phyloP scores from a whole-genome alignment of 2,797 vertebrate genomes.

The Hemibagrus guttatus region DNA sequence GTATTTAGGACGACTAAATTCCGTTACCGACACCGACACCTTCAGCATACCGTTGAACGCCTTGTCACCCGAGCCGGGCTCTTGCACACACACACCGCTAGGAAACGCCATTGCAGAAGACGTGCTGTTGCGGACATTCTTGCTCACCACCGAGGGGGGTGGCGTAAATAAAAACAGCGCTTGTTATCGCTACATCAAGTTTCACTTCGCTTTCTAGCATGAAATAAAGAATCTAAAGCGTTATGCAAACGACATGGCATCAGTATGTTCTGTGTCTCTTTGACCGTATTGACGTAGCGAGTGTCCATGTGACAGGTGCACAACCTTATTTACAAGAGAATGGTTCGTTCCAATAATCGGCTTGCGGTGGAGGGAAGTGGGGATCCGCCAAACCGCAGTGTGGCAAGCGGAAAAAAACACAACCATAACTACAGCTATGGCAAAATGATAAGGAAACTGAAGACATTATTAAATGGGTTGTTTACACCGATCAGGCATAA shows the following conservation, averaged over 20 bases:
- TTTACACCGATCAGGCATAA: background rate
- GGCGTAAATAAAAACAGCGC: conserved; percentile 49
- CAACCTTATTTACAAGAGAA: conserved; percentile 66
- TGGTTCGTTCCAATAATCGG: conserved; percentile 78
- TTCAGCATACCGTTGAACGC: conserved; percentile 63
- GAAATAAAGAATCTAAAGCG: background rate
- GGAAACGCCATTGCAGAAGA: conserved; percentile 75
- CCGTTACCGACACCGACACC: conserved; percentile 53
- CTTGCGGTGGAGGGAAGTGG: conserved; percentile 49
- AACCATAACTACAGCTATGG: conserved; percentile 54
- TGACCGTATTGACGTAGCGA: conserved; percentile 17
- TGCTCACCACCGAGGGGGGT: conserved; percentile 58
- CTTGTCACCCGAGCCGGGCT: conserved; percentile 62
- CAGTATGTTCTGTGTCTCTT: background rate
- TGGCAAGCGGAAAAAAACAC: conserved; percentile 44
- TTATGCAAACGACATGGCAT: too few relatives aligned
- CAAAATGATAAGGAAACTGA: background rate
- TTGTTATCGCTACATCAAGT: conserved; percentile 27
- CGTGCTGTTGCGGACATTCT: conserved; percentile 68
- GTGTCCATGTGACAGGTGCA: conserved; percentile 72
- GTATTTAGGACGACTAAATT: conserved; percentile 37
- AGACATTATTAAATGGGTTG: conserved; percentile 15
- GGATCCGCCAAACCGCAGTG: conserved; percentile 71
- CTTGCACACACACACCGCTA: conserved; percentile 60
- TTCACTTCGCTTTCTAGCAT: too few relatives aligned